Base-by-base conservation (phyloP, 2,113 vertebrate genomes). In the Mastomys natalensis region DNA sequence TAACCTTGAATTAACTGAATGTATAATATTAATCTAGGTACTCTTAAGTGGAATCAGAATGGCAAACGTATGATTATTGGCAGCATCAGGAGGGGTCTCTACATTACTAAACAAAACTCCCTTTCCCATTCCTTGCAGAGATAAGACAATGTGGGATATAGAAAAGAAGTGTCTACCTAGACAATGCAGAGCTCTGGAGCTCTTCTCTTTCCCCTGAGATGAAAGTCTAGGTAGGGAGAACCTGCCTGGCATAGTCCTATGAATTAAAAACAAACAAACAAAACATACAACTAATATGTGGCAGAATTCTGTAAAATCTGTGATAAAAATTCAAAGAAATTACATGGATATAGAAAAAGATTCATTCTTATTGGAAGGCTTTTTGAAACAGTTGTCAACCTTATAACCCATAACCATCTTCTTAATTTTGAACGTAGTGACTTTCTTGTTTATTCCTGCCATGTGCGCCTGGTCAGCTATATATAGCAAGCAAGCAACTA, bases 351-450 rank as follows among this genome's bases (percentile, higher is more conserved):
- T 68, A 77, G 8, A 87, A 93, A 84, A 82, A 85, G 19, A 91
- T 58, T 90, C 40, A 58, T 85, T 58, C 8, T 80, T 87, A 60
- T 7, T 91, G 34, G n/a, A 89, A 90, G 77, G 31, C 51, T 93
- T 95, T 58, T 81, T 66, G n/a, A 51, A 91, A 40, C 15, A 94
- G 6, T 13, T 93, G 60, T 60, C 45, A 93, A 86, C 11, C 29
- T 95, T 85, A 92, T n/a, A 31, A 92, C 90, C 62, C 94, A 62
- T 80, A 92, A 48, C 10, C 34, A 89, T 78, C 8, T 51, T 84
- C 60, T 80, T 87, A 89, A 89, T 93, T 95, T 93, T 92, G 45
- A 80, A 96, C 51, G 51, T 76, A 45, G 78, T 89, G 82, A 88
- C 5, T 80, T 88, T 90, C 37, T 95, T 11, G 22, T 93, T 91